Evolutionary conservation across 2,113 vertebrate species (phyloP).

Genomic region (Porphyrio hochstetteri): DNA sequence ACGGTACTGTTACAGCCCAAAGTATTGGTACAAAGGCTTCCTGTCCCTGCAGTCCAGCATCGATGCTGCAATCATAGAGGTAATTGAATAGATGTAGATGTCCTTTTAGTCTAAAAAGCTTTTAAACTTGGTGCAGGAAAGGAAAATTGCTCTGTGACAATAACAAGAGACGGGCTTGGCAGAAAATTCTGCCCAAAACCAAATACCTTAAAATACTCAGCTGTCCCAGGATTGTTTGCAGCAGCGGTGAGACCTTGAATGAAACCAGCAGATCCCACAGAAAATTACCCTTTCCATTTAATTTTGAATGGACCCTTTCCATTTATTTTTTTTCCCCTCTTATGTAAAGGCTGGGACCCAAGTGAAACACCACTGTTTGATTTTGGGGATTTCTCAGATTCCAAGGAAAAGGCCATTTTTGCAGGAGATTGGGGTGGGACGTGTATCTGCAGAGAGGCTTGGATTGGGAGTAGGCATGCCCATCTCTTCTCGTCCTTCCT

Average conservation of each 20-base stretch:
- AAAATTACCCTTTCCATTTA: not conserved
- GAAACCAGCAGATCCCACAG: not conserved
- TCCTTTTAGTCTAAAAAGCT: not conserved
- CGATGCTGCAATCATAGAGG: slow-evolving; percentile 76
- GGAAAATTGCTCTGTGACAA: not conserved
- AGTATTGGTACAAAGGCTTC: slow-evolving; percentile 73
- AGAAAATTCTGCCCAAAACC: not conserved
- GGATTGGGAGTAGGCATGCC: not conserved
- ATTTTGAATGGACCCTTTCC: not conserved
- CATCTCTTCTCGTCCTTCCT: not conserved
- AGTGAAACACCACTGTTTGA: not conserved
- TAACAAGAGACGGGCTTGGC: not conserved
- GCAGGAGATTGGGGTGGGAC: not conserved
- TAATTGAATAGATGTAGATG: slow-evolving; percentile 17
- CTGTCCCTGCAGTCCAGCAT: slow-evolving; percentile 76
- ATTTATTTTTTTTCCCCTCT: not conserved
- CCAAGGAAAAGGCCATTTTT: not conserved
- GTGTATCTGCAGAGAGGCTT: not conserved
- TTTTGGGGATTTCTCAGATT: not conserved
- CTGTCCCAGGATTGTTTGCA: not conserved
- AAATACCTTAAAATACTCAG: not conserved
- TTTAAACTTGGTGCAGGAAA: not conserved
- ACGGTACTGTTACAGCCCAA: not conserved
- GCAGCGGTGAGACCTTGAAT: not conserved
- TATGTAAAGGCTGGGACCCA: not conserved